phyloP scores from a whole-genome alignment of 2,888 invertebrate species.

The Diarsia dahlii region DNA sequence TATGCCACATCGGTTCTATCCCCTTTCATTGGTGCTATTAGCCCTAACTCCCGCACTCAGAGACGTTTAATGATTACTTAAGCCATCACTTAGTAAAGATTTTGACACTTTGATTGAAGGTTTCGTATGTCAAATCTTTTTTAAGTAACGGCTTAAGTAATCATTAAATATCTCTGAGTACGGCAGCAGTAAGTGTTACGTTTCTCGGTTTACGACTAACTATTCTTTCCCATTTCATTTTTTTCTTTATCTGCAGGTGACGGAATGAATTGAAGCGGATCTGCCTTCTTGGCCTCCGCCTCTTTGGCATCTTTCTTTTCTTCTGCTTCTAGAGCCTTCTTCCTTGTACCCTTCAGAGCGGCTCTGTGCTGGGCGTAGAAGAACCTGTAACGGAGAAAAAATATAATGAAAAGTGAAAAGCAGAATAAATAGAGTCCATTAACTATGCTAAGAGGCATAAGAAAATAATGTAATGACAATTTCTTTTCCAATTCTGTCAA shows the following conservation, averaged over 20 bases:
- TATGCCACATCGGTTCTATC: too few relatives aligned
- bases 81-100: too few relatives aligned
- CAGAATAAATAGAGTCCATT: too few relatives aligned
- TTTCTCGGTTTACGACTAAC: constrained; percentile 25
- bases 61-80: too few relatives aligned
- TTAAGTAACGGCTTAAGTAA: too few relatives aligned
- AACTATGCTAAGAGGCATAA: background rate
- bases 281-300: constrained; percentile 68
- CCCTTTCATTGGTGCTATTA: background rate
- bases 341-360: constrained; percentile 74
- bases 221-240: constrained; percentile 42
- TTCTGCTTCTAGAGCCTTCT: constrained; percentile 80
- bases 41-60: too few relatives aligned
- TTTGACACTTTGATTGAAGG: too few relatives aligned
- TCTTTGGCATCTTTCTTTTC: constrained; percentile 74
- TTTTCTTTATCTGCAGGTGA: constrained; percentile 42
- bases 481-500: background rate
- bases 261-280: constrained; percentile 61
- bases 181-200: too few relatives aligned
- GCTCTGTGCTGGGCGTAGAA: constrained; percentile 80
- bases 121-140: too few relatives aligned
- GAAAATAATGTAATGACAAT: background rate
- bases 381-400: constrained; percentile 72
- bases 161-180: too few relatives aligned
- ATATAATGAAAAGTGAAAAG: background rate